Evolutionary conservation across 2,888 invertebrate genomes (phyloP).

Genomic region (Onthophagus sagittarius): DNA sequence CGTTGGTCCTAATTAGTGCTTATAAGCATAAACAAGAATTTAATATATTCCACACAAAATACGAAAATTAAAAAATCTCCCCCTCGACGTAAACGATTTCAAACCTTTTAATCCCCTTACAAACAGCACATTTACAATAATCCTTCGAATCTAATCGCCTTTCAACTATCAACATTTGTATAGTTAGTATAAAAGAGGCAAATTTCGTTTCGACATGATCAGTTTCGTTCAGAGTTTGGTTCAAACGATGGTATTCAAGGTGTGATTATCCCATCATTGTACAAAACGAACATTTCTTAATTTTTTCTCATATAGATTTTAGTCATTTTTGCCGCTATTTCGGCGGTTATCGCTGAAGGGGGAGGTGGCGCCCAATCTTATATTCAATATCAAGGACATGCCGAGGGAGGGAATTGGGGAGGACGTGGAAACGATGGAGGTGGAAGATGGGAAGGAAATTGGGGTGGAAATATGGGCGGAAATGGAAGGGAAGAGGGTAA

Average conservation of each 20-base stretch:
- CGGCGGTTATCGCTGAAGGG: background rate
- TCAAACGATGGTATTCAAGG: background rate
- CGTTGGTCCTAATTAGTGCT: background rate
- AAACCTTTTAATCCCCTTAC: background rate
- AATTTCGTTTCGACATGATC: background rate
- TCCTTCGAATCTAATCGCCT: background rate
- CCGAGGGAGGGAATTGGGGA: background rate
- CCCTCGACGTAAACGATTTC: background rate
- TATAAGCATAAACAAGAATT: background rate
- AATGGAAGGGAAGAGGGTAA: background rate
- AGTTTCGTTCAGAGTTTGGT: background rate
- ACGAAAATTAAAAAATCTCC: background rate
- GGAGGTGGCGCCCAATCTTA: background rate
- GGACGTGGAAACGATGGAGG: constrained; percentile 2
- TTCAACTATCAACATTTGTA: background rate
- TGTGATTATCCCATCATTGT: background rate
- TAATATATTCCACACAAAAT: background rate
- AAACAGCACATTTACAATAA: background rate
- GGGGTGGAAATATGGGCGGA: background rate
- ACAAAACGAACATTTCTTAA: too few relatives aligned
- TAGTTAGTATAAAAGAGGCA: background rate
- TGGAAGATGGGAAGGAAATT: background rate
- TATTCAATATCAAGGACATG: background rate
- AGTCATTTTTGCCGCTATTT: background rate
- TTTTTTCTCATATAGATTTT: background rate